Base-by-base conservation (phyloP, 1,140 invertebrate genomes). In the Onthophagus taurus region DNA sequence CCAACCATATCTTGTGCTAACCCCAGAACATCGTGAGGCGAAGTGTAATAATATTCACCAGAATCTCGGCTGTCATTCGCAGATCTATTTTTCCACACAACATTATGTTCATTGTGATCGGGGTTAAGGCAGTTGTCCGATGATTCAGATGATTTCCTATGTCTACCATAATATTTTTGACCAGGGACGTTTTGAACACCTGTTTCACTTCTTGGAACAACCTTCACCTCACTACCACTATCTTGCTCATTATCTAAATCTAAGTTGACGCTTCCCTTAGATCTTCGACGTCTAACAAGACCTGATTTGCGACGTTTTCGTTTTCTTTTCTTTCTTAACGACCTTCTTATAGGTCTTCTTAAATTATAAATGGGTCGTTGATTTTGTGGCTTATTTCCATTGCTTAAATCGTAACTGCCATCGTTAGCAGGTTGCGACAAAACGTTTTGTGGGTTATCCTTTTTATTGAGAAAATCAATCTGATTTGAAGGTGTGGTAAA, bases 241-340 rank as follows among this genome's bases (percentile, higher is more conserved):
- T 23, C 37, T 4, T 14, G 37, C 16, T 39, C 37, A 14, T 26
- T 26, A 12, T 13, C 18, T 11, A 29, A 39, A 14, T 29, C 24
- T 13, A 39, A 39, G 18, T 21, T 39, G 12, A 39, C 21, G 23
- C 37, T 39, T 14, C 37, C 37, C 16, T 29, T 23, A 8, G 37
- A 39, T 24, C 37, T 24, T 24, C 37, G 19, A 14, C 12, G 19
- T 13, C 37, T 18, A 0, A n/a, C 5, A 20, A 13, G 23, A 2
- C 1, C 34, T 7, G 20, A 11, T 13, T 39, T 20, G 2, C 37
- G 19, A 12, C 37, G 37, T 16, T 29, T 39, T 2, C 37, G 23
- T n/a, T 26, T 26, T 26, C 23, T 6, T 26, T 26, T 26, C n/a
- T n/a, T 26, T n/a, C 23, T 26, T 26, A 26, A 26, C 23, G 23